phyloP scores from a whole-genome alignment of 2,113 vertebrate species.

The Xiphophorus maculatus region DNA sequence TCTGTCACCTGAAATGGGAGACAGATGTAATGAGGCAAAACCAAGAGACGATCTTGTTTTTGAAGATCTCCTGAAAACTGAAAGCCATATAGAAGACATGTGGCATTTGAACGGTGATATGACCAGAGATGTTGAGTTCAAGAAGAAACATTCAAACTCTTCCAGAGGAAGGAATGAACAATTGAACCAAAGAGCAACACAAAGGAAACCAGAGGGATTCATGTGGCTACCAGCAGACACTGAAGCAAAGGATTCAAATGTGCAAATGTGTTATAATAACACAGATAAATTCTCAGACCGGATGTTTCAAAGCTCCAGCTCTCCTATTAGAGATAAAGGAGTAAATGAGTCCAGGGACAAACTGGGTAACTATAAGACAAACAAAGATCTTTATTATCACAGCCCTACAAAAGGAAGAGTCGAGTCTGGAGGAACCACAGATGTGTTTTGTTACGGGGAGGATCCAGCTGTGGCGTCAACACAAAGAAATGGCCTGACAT shows the following conservation, averaged over 20 bases:
- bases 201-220: neutral
- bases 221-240: accelerated
- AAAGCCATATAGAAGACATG: neutral
- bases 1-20: accelerated
- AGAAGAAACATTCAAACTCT: accelerated
- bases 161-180: neutral
- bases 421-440: neutral
- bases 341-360: accelerated
- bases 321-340: neutral
- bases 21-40: neutral
- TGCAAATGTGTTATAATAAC: neutral
- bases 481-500: neutral
- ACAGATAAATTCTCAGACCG: neutral
- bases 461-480: accelerated
- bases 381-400: neutral
- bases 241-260: neutral
- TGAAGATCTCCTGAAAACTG: neutral
- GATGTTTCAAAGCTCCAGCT: neutral
- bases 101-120: neutral
- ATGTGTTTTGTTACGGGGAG: accelerated
- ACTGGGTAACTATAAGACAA: accelerated
- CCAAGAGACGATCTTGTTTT: neutral
- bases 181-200: neutral
- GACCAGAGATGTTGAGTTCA: neutral
- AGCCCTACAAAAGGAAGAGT: neutral